Conservation (phyloP, 2,888 invertebrate species). For the Dromius quadrimaculatus region DNA sequence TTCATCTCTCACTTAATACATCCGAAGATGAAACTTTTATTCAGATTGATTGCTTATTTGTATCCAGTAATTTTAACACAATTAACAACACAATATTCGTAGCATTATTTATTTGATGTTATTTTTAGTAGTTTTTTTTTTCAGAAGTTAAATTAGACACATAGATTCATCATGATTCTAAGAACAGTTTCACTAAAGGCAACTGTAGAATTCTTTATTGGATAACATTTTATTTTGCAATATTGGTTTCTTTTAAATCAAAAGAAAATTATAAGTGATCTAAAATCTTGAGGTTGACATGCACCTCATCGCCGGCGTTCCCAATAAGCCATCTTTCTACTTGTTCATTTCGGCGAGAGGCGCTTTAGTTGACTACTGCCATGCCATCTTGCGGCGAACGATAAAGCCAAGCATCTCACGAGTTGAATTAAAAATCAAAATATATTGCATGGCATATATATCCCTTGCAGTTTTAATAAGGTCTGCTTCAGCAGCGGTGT, state of each 20-base stretch:
- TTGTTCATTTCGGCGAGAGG: slow-evolving; percentile 23
- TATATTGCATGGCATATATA: slow-evolving; percentile 66
- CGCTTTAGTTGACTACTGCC: slow-evolving; percentile 6
- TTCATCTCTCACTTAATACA: neutral
- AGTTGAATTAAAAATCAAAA: slow-evolving; percentile 67
- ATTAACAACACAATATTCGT: too few relatives aligned
- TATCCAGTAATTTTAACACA: too few relatives aligned
- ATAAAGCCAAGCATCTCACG: slow-evolving; percentile 54
- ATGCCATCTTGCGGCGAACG: slow-evolving; percentile 46
- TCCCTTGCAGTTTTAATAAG: slow-evolving; percentile 62
- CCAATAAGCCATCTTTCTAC: slow-evolving; percentile 40
- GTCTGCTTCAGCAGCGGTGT: slow-evolving; percentile 57
- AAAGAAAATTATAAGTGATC: slow-evolving; percentile 6
- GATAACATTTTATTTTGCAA: too few relatives aligned
- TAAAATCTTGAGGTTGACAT: neutral
- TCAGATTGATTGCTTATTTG: too few relatives aligned
- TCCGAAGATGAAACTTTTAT: neutral
- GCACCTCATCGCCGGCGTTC: slow-evolving; percentile 12
- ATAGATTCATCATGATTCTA: too few relatives aligned
- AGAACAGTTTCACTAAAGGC: too few relatives aligned
- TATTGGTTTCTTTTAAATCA: too few relatives aligned
- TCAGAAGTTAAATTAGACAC: too few relatives aligned
- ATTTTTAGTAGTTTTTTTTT: too few relatives aligned
- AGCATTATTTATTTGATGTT: too few relatives aligned
- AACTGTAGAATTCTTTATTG: too few relatives aligned